Percentiles rank a stretch among this genome's conserved stretches.
Conservation (phyloP, 2,797 vertebrate species). For the Cynopterus sphinx region DNA sequence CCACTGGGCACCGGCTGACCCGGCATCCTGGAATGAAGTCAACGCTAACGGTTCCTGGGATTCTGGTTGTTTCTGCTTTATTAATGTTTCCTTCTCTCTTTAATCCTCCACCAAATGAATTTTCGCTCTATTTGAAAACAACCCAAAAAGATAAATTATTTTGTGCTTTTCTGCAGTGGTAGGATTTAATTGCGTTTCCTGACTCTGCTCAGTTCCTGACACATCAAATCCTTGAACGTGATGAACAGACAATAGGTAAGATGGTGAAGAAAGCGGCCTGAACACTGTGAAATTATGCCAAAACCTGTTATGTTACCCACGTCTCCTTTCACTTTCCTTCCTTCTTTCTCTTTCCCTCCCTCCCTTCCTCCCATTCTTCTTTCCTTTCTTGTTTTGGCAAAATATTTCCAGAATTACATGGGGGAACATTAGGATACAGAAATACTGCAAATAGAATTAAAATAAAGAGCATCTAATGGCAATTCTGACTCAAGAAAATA, state of each 20-base stretch:
- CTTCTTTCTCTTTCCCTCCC: too few relatives aligned
- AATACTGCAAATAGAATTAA: background rate
- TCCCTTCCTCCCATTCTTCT: background rate
- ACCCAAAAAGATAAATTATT: conserved; percentile 79
- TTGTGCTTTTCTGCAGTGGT: conserved; percentile 80
- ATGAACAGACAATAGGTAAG: conserved; percentile 70
- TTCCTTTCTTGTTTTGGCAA: background rate
- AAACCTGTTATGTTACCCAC: background rate
- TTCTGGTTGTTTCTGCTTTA: conserved; percentile 77
- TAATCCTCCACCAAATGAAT: conserved; percentile 44
- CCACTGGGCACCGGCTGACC: conserved; percentile 40
- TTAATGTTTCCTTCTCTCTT: conserved; percentile 77
- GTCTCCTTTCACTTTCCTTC: background rate
- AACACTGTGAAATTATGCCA: background rate
- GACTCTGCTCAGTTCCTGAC: conserved; percentile 77
- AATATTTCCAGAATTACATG: background rate
- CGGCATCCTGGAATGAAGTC: conserved; percentile 76
- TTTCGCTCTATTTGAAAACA: conserved; percentile 79
- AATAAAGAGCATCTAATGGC: background rate
- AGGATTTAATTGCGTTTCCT: conserved; percentile 78
- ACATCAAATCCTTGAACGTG: conserved; percentile 72
- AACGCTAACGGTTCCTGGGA: conserved; percentile 79
- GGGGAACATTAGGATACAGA: background rate
- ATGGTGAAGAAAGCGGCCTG: conserved; percentile 5
- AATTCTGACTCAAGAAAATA: background rate